Evolutionary conservation across 2,888 invertebrate genomes (phyloP), one percentile per base, ranked within the genome.

Genomic region (Oasisia sp.): DNA sequence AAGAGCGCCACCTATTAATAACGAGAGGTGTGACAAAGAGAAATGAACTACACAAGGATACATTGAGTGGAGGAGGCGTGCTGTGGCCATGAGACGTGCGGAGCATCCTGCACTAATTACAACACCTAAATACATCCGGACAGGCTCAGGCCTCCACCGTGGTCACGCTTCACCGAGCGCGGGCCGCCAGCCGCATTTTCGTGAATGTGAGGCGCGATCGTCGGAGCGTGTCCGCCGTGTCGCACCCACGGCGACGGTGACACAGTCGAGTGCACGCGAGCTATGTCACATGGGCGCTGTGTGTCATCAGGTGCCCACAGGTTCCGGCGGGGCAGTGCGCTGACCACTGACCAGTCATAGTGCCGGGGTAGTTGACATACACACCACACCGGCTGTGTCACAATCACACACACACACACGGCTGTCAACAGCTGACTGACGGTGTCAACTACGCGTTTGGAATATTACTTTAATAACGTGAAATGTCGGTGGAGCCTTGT

Each of bases 251-350:
- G 4, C 27, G 27, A 19, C 27, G 74, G 74, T 19, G 74, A n/a
- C 74, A 74, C 74, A 19, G 74, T 74, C n/a, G 74, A 74, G 74
- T 74, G 27, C 5, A 74, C 27, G 3, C 74, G 74, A 74, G 74
- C n/a, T 74, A 74, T 74, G 74, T 74, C 74, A 74, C 74, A 74
- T 74, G 74, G 74, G 74, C n/a, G 74, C 27, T 74, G 74, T 74
- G 74, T 74, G 74, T 74, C 74, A 74, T 19, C 74, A 5, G 74
- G 74, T 74, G 74, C 74, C 74, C 74, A 74, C 74, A 27, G 74
- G 74, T 74, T 74, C 74, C 74, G 74, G 74, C 74, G 27, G n/a
- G 74, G 74, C 74, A 7, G n/a, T n/a, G 7, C 74, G 7, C 74
- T 74, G 74, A 74, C 74, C 74, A 27, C 50, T 74, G 74, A 74